phyloP scores from a whole-genome alignment of 2,888 invertebrate genomes.

The Eristalis arbustorum region DNA sequence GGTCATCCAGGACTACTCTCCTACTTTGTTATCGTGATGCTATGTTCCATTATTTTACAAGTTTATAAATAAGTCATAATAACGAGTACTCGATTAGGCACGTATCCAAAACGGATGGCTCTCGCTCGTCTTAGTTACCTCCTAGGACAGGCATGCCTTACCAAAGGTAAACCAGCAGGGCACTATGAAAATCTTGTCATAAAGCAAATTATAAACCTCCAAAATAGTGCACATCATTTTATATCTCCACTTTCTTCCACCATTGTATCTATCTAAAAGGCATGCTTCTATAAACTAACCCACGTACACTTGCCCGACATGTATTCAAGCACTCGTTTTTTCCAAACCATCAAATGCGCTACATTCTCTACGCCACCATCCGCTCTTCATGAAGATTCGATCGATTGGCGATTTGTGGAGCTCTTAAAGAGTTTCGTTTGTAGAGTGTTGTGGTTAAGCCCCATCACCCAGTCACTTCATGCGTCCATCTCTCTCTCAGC shows the following conservation, averaged over 20 bases:
- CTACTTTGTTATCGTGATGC: no score
- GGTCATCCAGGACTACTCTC: no score
- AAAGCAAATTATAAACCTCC: background rate
- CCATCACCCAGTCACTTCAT: slow-evolving; percentile 19
- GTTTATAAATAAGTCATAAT: no score
- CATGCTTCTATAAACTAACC: slow-evolving; percentile 32
- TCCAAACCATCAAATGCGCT: slow-evolving; percentile 18
- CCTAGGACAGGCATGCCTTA: no score
- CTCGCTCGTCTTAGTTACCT: no score
- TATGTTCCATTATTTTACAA: no score
- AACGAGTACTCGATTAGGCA: no score
- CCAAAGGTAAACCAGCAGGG: no score
- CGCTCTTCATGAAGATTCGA: background rate
- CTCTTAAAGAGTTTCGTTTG: slow-evolving; percentile 18
- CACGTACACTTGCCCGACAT: slow-evolving; percentile 42
- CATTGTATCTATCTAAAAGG: slow-evolving; percentile 4
- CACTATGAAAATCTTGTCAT: no score
- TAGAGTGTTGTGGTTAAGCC: slow-evolving; percentile 28
- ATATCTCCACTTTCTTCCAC: background rate
- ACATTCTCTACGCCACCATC: background rate
- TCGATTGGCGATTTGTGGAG: background rate
- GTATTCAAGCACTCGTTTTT: slow-evolving; percentile 17
- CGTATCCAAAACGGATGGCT: no score
- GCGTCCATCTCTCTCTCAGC: background rate
- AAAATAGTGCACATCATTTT: background rate